phyloP scores from a whole-genome alignment of 1,140 invertebrate genomes.

The Zaprionus capensis region DNA sequence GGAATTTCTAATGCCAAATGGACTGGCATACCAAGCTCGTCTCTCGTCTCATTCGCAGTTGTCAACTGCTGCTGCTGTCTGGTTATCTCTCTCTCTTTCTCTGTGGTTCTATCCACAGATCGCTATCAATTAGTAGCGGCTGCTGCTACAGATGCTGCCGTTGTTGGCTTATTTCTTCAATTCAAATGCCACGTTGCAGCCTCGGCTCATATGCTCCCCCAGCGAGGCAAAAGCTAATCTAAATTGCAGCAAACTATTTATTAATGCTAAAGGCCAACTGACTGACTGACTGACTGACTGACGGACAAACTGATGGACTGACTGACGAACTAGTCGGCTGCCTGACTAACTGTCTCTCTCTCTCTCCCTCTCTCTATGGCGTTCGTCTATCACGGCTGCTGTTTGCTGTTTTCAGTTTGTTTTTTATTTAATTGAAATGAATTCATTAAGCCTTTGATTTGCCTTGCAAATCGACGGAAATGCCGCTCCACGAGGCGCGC shows the following conservation, averaged over 20 bases:
- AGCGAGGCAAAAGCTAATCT: constrained; percentile 30
- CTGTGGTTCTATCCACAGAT: constrained; percentile 38
- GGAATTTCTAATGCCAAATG: constrained; percentile 2
- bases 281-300: constrained; percentile 9
- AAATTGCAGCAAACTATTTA: constrained; percentile 67
- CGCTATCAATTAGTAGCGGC: constrained; percentile 49
- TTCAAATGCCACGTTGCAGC: constrained; percentile 65
- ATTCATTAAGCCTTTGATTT: constrained; percentile 80
- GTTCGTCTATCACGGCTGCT: constrained; percentile 62
- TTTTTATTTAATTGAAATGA: constrained; percentile 81
- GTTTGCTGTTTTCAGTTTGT: constrained; percentile 52
- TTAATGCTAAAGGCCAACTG: constrained; percentile 62
- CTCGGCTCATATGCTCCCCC: constrained; percentile 52
- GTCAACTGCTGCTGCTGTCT: constrained; percentile 26
- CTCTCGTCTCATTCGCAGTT: constrained; percentile 22
- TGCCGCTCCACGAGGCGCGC: constrained; percentile 28
- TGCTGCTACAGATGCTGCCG: constrained; percentile 11
- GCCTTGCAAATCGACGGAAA: constrained; percentile 72
- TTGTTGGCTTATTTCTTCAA: constrained; percentile 40
- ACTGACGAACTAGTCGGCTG: background rate
- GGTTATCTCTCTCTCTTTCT: constrained; percentile 21
- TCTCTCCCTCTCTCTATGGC: constrained; percentile 46
- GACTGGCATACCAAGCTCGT: constrained; percentile 9
- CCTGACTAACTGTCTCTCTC: constrained; percentile 31
- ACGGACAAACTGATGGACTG: constrained; percentile 14